These are phyloP conservation scores for Hippocampus guttulatus DNA, from an alignment of 2,113 vertebrate genomes.

Conservation along the genomic window DNA sequence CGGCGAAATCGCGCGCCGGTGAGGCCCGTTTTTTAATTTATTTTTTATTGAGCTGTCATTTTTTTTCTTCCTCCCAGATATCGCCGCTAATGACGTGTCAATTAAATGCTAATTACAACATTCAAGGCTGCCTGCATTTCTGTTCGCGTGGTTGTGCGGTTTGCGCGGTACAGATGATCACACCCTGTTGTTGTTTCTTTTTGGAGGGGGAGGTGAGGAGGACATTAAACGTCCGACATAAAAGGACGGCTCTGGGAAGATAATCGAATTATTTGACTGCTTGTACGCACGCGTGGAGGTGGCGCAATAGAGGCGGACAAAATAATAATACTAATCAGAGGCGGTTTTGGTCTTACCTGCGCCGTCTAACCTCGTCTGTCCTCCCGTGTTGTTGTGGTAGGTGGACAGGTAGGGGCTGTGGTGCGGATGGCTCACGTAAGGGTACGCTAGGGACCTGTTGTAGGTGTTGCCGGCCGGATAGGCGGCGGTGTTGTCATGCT, in stretches of 20 bases:
- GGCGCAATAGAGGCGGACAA: neutral
- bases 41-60: slow-evolving; percentile 61
- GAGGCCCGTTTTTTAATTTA: neutral
- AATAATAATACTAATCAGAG: neutral
- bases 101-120: slow-evolving; percentile 78
- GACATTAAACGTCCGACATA: slow-evolving; percentile 15
- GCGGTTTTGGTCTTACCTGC: slow-evolving; percentile 83
- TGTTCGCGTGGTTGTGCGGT: slow-evolving; percentile 51
- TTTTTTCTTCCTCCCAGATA: slow-evolving; percentile 51
- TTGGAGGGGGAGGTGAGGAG: slow-evolving; percentile 29
- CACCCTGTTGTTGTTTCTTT: slow-evolving; percentile 53
- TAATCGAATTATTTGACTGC: slow-evolving; percentile 26
- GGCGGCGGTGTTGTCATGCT: slow-evolving; percentile 84
- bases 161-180: slow-evolving; percentile 46
- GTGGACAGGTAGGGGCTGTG: slow-evolving; percentile 96
- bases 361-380: slow-evolving; percentile 90
- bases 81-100: slow-evolving; percentile 71
- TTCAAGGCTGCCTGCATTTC: slow-evolving; percentile 64
- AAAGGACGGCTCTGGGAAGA: slow-evolving; percentile 23
- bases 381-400: slow-evolving; percentile 88
- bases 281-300: slow-evolving; percentile 39
- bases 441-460: slow-evolving; percentile 91
- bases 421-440: slow-evolving; percentile 95
- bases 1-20: neutral
- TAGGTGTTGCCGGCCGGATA: slow-evolving; percentile 88